Evolutionary conservation across 2,797 vertebrate genomes (phyloP), one percentile per base, ranked within the genome.

Genomic region (Hipposideros larvatus): DNA sequence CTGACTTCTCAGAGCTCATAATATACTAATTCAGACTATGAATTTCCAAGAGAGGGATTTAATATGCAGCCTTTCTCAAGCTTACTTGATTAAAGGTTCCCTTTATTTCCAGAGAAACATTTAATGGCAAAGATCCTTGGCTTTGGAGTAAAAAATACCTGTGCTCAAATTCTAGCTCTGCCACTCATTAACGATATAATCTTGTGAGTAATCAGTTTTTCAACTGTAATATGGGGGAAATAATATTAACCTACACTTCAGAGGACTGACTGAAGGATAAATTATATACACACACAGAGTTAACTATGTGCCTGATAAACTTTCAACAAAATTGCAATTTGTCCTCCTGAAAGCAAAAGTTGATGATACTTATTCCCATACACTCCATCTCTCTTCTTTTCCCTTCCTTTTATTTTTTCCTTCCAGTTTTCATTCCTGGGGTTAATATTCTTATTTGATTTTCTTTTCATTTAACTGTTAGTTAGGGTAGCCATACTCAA

Each of bases 31-130:
- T 85, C n/a, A 74, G 59, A 43, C 46, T 51, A 92, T 43, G 63
- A 94, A 65, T 90, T 94, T 94, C 82, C 34, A 73, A 73, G 75
- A 94, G 34, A 95, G 48, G 71, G 31, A 94, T 77, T 92, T 78
- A 94, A 71, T 75, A 90, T 59, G 48, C 70, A 92, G 48, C 48
- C 43, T 90, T 87, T 79, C 68, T 87, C 61, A 87, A 92, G 48
- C 68, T 83, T 95, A 59, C 63, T 78, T 93, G 70, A 87, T 84
- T 78, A 87, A 95, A 91, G 65, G 57, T 78, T 96, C 74, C 65
- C 28, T 90, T 90, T 94, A 96, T 73, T 86, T 53, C 87, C 41
- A 24, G 37, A 87, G 59, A 94, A 41, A 4, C 82, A 84, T 41
- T 51, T 63, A 83, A 84, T 34, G 51, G 75, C 70, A 94, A 87